Evolutionary conservation across 2,888 invertebrate species (phyloP), one percentile per base, ranked within the genome.

Genomic region (Drosophila mayaguana): DNA sequence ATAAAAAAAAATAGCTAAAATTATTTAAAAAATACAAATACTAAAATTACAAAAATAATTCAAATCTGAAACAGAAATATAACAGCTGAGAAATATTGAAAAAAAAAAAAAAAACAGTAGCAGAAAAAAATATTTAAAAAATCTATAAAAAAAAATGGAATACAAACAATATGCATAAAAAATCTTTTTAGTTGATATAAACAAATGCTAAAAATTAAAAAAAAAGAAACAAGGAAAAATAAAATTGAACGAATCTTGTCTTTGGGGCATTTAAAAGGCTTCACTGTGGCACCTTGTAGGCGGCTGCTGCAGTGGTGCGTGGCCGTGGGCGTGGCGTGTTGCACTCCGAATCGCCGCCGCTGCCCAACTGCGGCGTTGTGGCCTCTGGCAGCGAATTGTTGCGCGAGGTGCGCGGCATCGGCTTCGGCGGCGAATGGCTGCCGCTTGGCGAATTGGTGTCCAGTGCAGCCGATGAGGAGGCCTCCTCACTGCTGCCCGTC

Each of bases 361-460:
- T 38, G 73, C 79, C 38, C 9, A 64, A 60, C 43, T 72, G 71
- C 5, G 74, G 75, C 1, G 62, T 69, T 0, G 62, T 63, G 18
- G 77, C 57, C 63, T 97, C 97, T 1, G 96, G 96, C 64, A 97
- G 94, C 16, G 97, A 95, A 85, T 95, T 95, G 46, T 95, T 94
- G 83, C 95, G 94, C 50, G 95, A 96, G 0, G 96, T 95, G 83
- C 97, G 94, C 0, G 97, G 97, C 93, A 97, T 93, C 16, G 97
- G 97, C 91, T 97, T 97, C 0, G 97, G 97, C 2, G 96, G 95
- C 53, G 95, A 94, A 18, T 80, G 75, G 9, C 75, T 79, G 55
- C 89, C 80, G n/a, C 90, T 80, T 16, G 80, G 77, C 70, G 90
- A 79, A 55, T 81, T 79, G 22, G 77, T 79, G 59, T 86, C 87